phyloP scores from a whole-genome alignment of 2,797 vertebrate genomes.

The Etheostoma perlongum region DNA sequence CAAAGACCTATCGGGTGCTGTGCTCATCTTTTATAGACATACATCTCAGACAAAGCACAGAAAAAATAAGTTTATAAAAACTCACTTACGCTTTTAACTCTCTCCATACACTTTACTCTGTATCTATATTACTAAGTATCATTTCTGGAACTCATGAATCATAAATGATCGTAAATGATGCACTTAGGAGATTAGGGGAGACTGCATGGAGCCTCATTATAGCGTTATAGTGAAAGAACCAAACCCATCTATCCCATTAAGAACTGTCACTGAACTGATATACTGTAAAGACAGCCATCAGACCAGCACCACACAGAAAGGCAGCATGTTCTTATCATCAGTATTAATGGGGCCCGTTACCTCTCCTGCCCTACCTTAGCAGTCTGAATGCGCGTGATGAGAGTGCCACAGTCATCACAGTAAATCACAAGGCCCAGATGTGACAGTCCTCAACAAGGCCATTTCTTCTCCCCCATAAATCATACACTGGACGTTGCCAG shows the following conservation, averaged over 20 bases:
- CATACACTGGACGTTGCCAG: constrained; percentile 55
- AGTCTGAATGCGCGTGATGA: constrained; percentile 52
- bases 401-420: constrained; percentile 60
- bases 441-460: constrained; percentile 72
- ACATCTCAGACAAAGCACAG: constrained; percentile 6
- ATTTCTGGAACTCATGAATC: constrained; percentile 61
- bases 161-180: constrained; percentile 66
- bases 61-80: constrained; percentile 32
- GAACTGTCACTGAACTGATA: constrained; percentile 53
- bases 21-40: constrained; percentile 41
- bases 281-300: constrained; percentile 39
- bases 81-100: not conserved
- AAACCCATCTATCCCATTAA: constrained; percentile 59
- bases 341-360: constrained; percentile 62
- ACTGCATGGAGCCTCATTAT: constrained; percentile 37
- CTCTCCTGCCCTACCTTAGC: constrained; percentile 39
- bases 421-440: constrained; percentile 67
- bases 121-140: not conserved
- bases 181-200: constrained; percentile 66
- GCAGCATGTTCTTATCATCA: constrained; percentile 62
- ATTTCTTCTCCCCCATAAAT: constrained; percentile 73
- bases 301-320: constrained; percentile 35
- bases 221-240: constrained; percentile 31
- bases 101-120: not conserved
- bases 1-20: constrained; percentile 18